A percentile compares a stretch with the other conserved stretches of the same genome.
Evolutionary conservation across 2,888 invertebrate species (phyloP).

Genomic region (Laspeyria flexula): DNA sequence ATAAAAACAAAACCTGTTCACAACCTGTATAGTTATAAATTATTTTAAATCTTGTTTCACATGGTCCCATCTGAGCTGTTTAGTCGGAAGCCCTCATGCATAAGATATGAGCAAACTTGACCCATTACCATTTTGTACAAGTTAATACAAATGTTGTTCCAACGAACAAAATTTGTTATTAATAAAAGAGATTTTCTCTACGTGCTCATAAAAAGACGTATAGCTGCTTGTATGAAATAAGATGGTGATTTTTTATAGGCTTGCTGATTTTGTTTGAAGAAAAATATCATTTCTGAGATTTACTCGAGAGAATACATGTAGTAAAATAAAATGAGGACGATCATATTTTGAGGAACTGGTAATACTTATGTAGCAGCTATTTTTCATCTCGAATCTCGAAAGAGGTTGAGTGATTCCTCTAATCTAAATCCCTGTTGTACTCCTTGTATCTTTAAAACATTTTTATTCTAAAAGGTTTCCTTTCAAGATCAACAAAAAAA

Average conservation of each 20-base stretch:
- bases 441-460: too few species aligned
- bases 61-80: slow-evolving; percentile 52
- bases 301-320: background rate
- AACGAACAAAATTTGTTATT: slow-evolving; percentile 20
- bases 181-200: slow-evolving; percentile 21
- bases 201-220: slow-evolving; percentile 8
- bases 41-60: slow-evolving; percentile 15
- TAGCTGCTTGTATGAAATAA: background rate
- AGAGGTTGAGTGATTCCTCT: too few species aligned
- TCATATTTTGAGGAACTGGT: background rate
- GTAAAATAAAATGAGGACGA: background rate
- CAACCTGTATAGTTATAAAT: slow-evolving; percentile 2
- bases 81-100: slow-evolving; percentile 52
- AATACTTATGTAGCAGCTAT: background rate
- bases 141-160: slow-evolving; percentile 34
- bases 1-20: background rate
- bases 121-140: slow-evolving; percentile 44
- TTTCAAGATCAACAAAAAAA: too few species aligned
- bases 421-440: too few species aligned
- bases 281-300: background rate
- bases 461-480: too few species aligned
- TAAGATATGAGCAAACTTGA: slow-evolving; percentile 58
- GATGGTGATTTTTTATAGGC: slow-evolving; percentile 1
- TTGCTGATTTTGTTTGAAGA: background rate
- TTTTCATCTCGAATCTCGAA: too few species aligned